Evolutionary conservation across 2,797 vertebrate species (phyloP).

Genomic region (Catamblyrhynchus diadema): DNA sequence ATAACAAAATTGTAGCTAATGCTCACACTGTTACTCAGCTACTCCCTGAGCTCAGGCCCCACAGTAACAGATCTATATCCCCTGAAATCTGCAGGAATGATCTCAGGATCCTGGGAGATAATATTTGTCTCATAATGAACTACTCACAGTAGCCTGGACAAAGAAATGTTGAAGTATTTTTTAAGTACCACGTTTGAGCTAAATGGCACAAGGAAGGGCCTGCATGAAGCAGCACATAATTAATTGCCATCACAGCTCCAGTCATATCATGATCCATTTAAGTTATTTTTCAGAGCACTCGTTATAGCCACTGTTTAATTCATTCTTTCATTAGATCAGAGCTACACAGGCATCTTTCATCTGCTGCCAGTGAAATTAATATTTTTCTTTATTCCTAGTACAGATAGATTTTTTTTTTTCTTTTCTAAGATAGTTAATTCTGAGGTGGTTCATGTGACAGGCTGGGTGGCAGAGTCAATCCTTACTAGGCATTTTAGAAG

Average conservation of each 20-base stretch:
- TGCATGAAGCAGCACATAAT: conserved; percentile 64
- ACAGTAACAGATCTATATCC: background rate
- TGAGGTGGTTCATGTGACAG: conserved; percentile 53
- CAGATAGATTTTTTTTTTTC: conserved; percentile 57
- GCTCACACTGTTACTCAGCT: background rate
- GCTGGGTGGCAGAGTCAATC: conserved; percentile 12
- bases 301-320: conserved; percentile 72
- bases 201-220: conserved; percentile 41
- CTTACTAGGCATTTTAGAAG: conserved; percentile 35
- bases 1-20: background rate
- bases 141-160: conserved; percentile 43
- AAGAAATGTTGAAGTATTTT: conserved; percentile 63
- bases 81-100: background rate
- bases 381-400: conserved; percentile 68
- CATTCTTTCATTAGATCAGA: conserved; percentile 71
- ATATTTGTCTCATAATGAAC: conserved; percentile 8
- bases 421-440: conserved; percentile 63
- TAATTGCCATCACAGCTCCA: conserved; percentile 50
- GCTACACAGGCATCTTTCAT: conserved; percentile 69
- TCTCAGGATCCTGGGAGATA: background rate
- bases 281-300: conserved; percentile 68
- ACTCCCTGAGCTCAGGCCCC: background rate
- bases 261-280: conserved; percentile 67
- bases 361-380: conserved; percentile 73
- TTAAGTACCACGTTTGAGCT: conserved; percentile 53